Evolutionary conservation across 2,797 vertebrate genomes (phyloP).

Genomic region (Hippopotamyrus pictus): DNA sequence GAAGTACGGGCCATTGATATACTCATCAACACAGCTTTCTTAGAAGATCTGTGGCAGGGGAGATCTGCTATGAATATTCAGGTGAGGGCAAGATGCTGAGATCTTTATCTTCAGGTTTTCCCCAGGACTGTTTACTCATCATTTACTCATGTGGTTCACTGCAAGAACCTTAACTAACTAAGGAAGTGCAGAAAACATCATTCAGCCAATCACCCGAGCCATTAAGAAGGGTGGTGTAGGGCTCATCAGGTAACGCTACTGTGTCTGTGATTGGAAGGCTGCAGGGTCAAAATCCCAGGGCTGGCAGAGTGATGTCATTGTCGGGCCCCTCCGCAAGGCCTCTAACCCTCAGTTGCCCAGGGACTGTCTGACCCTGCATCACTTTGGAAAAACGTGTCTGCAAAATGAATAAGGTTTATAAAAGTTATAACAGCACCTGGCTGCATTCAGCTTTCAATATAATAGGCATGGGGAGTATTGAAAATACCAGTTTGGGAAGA

Average conservation of each 20-base stretch:
- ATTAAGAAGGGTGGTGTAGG: not conserved
- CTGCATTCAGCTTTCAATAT: not conserved
- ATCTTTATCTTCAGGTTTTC: not conserved
- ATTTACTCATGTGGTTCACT: not conserved
- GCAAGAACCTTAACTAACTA: not conserved
- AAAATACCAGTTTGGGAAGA: not conserved
- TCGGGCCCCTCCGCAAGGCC: not conserved
- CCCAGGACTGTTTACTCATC: not conserved
- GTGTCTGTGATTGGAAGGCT: not conserved
- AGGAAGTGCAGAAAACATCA: not conserved
- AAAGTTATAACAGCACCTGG: not conserved
- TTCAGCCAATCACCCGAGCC: not conserved
- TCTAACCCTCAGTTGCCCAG: not conserved
- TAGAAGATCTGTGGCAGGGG: not conserved
- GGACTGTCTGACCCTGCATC: not conserved
- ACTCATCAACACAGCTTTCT: not conserved
- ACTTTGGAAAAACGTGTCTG: not conserved
- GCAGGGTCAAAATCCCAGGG: not conserved
- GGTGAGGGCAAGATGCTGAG: not conserved
- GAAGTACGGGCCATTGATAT: not conserved
- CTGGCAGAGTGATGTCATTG: not conserved
- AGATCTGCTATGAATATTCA: slow-evolving; percentile 5
- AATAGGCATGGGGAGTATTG: not conserved
- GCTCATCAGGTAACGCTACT: not conserved
- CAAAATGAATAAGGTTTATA: not conserved